These are phyloP conservation scores for Drosophila barbarae DNA, from an alignment of 2,888 invertebrate species.

Conservation along the genomic window DNA sequence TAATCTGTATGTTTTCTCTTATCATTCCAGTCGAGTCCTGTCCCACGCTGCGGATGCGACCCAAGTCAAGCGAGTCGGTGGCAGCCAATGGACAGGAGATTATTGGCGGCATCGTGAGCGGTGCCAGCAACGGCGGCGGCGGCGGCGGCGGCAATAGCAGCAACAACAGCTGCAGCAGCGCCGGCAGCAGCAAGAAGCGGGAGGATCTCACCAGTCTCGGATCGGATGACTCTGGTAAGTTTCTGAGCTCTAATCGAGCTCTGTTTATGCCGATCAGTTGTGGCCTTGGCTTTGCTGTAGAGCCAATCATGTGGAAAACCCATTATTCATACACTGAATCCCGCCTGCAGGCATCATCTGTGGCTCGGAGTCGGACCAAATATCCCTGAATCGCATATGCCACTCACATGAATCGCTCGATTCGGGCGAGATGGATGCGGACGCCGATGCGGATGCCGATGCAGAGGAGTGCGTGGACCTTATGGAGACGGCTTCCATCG, in stretches of 20 bases:
- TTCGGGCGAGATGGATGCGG: constrained; percentile 83
- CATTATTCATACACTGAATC: constrained; percentile 13
- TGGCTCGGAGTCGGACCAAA: constrained; percentile 80
- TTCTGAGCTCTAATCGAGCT: background rate
- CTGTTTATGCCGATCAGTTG: background rate
- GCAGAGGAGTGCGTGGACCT: constrained; percentile 81
- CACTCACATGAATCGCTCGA: constrained; percentile 88
- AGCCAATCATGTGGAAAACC: constrained; percentile 15
- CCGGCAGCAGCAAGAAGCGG: constrained; percentile 76
- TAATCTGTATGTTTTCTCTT: too few relatives aligned
- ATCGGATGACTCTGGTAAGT: constrained; percentile 82
- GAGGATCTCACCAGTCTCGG: constrained; percentile 82
- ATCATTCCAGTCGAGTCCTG: constrained; percentile 61
- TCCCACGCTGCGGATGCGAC: constrained; percentile 66
- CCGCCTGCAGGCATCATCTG: constrained; percentile 80
- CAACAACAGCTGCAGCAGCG: constrained; percentile 56
- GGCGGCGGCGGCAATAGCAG: constrained; percentile 48
- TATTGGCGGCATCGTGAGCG: constrained; percentile 34
- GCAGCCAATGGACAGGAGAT: constrained; percentile 47
- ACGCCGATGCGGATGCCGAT: constrained; percentile 80
- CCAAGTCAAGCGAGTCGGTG: constrained; percentile 68
- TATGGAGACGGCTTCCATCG: constrained; percentile 79
- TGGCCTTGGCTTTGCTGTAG: constrained; percentile 25
- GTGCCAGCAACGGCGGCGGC: constrained; percentile 29
- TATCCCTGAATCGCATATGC: constrained; percentile 79